Base-by-base conservation (phyloP, 2,888 invertebrate species). In the Anthophora plumipes region DNA sequence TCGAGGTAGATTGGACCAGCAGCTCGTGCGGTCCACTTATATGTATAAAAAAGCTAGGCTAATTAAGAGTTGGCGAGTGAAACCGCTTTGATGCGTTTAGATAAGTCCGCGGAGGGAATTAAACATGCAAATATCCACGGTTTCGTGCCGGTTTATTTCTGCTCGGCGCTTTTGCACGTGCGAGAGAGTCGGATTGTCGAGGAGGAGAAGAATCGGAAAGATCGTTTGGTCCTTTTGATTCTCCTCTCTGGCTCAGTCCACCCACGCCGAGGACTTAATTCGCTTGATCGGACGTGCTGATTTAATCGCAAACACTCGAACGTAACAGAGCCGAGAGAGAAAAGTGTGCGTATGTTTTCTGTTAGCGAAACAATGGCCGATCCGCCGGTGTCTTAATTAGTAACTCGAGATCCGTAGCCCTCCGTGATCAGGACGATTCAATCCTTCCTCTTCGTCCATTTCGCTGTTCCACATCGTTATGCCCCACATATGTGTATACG, bases 321-420 rank as follows among this genome's bases (percentile, higher is more conserved):
- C 50, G 67, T 57, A 66, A 61, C 57, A 50, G 61, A 73, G 61
- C 48, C 61, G 66, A 41, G 64, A 59, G 85, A 84, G 74, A 81
- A 31, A 31, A 73, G 69, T 48, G 77, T 61, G 76, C 37, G 69
- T 60, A 54, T 57, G 57, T 89, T 91, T 91, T 91, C 88, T 89
- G 88, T 89, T 91, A 86, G 87, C 82, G 83, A 90, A 91, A 92
- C 92, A 91, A 91, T 90, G 90, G 90, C 83, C 89, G 89, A 90
- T 89, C 88, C 85, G 86, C 88, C 91, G 88, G 90, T 90, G 91
- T 92, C 92, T 92, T 92, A 92, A 92, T 92, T 92, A 92, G 92
- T 91, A 91, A 91, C 88, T 85, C 81, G 84, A 87, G 82, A 86
- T 83, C 76, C 81, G 59, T 61, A 70, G 80, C 57, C 77, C 85